phyloP scores from a whole-genome alignment of 2,797 vertebrate species.

The Epinephelus malabaricus region DNA sequence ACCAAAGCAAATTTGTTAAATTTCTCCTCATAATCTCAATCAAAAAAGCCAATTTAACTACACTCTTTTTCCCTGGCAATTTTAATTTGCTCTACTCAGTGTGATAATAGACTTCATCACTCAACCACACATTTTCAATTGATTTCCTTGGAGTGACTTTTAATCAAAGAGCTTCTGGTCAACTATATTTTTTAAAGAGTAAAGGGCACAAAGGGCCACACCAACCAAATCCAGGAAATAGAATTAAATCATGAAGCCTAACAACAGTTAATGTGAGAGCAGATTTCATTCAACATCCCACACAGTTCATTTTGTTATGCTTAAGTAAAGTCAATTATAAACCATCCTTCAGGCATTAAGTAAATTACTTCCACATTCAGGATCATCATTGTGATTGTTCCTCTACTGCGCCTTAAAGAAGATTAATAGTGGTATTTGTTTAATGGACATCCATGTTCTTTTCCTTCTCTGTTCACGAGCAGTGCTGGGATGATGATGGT shows the following conservation, averaged over 20 bases:
- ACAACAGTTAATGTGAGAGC: conserved; percentile 3
- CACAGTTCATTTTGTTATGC: conserved; percentile 5
- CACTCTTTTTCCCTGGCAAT: background rate
- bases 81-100: conserved; percentile 26
- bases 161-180: conserved; percentile 28
- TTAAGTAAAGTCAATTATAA: conserved; percentile 11
- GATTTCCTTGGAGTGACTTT: conserved; percentile 27
- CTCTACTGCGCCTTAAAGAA: conserved; percentile 4
- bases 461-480: background rate
- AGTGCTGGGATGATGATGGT: conserved; percentile 4
- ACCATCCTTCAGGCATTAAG: conserved; percentile 27
- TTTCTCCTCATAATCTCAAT: conserved; percentile 9
- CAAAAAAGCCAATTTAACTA: conserved; percentile 29
- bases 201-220: background rate
- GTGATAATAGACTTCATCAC: conserved; percentile 25
- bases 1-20: background rate
- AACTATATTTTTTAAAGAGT: conserved; percentile 12
- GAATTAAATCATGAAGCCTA: conserved; percentile 7
- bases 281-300: background rate
- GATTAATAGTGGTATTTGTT: conserved; percentile 29
- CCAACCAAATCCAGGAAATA: background rate
- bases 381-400: conserved; percentile 7
- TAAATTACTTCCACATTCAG: conserved; percentile 19
- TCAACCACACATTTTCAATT: conserved; percentile 13
- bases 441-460: conserved; percentile 3